A percentile compares a stretch with the other conserved stretches of the same genome.
Conservation (phyloP, 2,797 vertebrate genomes). For the Chaenodraco wilsoni region DNA sequence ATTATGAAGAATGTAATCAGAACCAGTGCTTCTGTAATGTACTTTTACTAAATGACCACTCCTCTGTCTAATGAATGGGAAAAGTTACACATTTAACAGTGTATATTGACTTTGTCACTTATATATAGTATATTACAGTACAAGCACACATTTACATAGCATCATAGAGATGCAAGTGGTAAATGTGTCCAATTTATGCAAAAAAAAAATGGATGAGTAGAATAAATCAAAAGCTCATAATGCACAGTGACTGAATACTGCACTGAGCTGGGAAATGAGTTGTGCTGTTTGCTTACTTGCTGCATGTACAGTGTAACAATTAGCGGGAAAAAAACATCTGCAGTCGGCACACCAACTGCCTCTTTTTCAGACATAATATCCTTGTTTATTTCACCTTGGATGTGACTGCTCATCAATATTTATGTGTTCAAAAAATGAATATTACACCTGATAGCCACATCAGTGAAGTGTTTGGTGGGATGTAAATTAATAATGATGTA, state of each 20-base stretch:
- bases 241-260: conserved; percentile 49
- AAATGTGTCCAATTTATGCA: conserved; percentile 59
- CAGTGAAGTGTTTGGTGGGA: conserved; percentile 23
- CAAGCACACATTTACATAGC: conserved; percentile 11
- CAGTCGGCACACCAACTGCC: conserved; percentile 32
- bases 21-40: not conserved
- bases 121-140: not conserved
- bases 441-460: conserved; percentile 23
- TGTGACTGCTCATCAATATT: conserved; percentile 41
- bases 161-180: conserved; percentile 28
- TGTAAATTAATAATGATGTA: too few species aligned
- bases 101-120: not conserved
- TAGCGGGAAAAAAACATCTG: conserved; percentile 48
- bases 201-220: conserved; percentile 55
- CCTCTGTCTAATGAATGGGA: not conserved
- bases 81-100: not conserved
- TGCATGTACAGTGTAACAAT: conserved; percentile 59
- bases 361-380: conserved; percentile 33
- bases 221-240: conserved; percentile 72
- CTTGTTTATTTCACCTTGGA: conserved; percentile 45
- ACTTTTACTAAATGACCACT: conserved; percentile 8
- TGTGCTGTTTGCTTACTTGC: conserved; percentile 37
- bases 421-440: conserved; percentile 47
- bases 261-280: conserved; percentile 59
- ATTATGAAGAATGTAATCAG: not conserved